Base-by-base conservation (phyloP, 2,797 vertebrate species). In the Thamnophis elegans region DNA sequence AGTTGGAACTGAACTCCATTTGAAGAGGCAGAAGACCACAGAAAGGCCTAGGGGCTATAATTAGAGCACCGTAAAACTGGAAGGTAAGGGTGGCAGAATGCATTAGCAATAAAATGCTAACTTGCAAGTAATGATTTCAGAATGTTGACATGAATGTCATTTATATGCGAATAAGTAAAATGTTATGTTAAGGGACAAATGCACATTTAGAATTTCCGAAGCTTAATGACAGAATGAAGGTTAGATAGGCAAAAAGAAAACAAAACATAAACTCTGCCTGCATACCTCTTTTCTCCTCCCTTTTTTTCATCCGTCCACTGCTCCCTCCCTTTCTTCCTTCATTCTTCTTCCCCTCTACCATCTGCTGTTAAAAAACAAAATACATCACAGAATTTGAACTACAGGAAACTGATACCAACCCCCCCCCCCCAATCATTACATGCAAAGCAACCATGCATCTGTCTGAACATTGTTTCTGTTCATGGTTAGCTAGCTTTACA, bases 401-500 rank as follows among this genome's bases (percentile, higher is more conserved):
- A 93, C 16, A 96, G 97, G 97, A 97, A 98, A 97, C 97, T 96
- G 97, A 98, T 98, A 90, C 73, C 97, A 96, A 95, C n/a, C n/a
- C n/a, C n/a, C n/a, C n/a, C n/a, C 42, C 42, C 42, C 47, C 47
- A 51, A 51, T 51, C 47, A 51, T 51, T 94, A 96, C 94, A 96
- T 95, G 97, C 97, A 98, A 97, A 97, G 97, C 96, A 96, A 95
- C 92, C 94, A 95, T 95, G 96, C 94, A 95, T 97, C 97, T 98
- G 97, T 98, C 98, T 98, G 98, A 98, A 98, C 98, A 97, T 98
- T 97, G 97, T 97, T 98, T 98, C 98, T 98, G 95, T 98, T 98
- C 97, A 98, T 98, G 98, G 98, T 98, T 98, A 97, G 95, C 97
- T 98, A 98, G 97, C 97, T 98, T 98, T 98, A 98, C 97, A 97